phyloP scores from a whole-genome alignment of 35 echinoderm and acorn worm genomes.

The Apostichopus californicus region DNA sequence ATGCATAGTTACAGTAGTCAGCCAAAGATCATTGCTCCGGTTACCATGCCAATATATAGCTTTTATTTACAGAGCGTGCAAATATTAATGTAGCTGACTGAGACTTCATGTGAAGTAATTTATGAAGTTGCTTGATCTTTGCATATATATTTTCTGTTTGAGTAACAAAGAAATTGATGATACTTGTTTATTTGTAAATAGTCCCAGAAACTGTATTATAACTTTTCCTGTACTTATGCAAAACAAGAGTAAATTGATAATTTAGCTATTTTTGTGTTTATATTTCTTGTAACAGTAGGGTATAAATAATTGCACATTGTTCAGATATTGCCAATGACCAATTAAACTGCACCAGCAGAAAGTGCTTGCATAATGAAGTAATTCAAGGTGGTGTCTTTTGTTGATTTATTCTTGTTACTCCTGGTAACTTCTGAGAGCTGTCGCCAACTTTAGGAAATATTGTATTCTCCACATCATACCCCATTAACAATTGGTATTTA shows the following conservation, averaged over 20 bases:
- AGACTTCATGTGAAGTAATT: too few relatives aligned
- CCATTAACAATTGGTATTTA: too few relatives aligned
- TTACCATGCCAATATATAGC: too few relatives aligned
- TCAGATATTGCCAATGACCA: slow-evolving; percentile 21
- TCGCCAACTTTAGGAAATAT: too few relatives aligned
- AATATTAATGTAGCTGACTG: too few relatives aligned
- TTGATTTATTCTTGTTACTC: background rate
- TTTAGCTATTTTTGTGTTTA: slow-evolving; percentile 56
- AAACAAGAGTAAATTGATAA: slow-evolving; percentile 34
- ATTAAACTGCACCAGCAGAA: slow-evolving; percentile 20
- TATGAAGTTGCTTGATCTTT: too few relatives aligned
- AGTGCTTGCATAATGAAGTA: slow-evolving; percentile 26
- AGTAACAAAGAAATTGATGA: background rate
- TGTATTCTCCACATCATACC: too few relatives aligned
- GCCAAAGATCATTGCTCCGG: too few relatives aligned
- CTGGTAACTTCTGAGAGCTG: too few relatives aligned
- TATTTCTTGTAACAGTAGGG: slow-evolving; percentile 47
- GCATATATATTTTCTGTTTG: too few relatives aligned
- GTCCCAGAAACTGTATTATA: slow-evolving; percentile 34
- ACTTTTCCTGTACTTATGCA: slow-evolving; percentile 46
- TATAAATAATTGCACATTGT: slow-evolving; percentile 29
- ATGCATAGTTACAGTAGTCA: too few relatives aligned
- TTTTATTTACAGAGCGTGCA: too few relatives aligned
- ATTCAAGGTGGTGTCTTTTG: background rate
- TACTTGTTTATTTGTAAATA: slow-evolving; percentile 40